A percentile compares a stretch with the other conserved stretches of the same genome.
Evolutionary conservation across 2,797 vertebrate genomes (phyloP).

Genomic region (Alosa sapidissima): DNA sequence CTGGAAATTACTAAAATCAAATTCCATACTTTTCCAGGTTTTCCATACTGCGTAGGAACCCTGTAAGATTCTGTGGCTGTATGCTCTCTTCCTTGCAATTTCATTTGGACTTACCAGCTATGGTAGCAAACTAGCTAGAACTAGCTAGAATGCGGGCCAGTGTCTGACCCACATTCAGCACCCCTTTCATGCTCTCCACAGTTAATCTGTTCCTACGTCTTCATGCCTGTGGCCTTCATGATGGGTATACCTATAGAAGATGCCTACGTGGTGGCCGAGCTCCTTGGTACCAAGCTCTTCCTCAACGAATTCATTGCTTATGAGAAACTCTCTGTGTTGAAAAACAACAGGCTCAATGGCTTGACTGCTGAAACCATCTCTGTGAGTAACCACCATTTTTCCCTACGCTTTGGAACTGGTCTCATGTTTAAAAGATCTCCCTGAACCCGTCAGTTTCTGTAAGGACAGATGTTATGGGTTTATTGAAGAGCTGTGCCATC

Average conservation of each 20-base stretch:
- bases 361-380: constrained; percentile 62
- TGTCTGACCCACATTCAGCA: neutral
- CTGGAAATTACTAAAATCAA: too few relatives aligned
- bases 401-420: too few relatives aligned
- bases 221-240: constrained; percentile 92
- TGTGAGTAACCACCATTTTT: neutral
- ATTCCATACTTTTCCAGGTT: too few relatives aligned
- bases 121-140: too few relatives aligned
- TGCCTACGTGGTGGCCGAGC: constrained; percentile 80
- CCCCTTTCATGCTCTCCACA: constrained; percentile 51
- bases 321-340: constrained; percentile 78
- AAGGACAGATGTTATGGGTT: too few relatives aligned
- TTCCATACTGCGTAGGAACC: too few relatives aligned
- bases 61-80: neutral
- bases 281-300: constrained; percentile 92
- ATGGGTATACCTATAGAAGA: constrained; percentile 89
- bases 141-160: too few relatives aligned
- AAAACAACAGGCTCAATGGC: constrained; percentile 76
- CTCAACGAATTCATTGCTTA: constrained; percentile 96
- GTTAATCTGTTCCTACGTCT: constrained; percentile 92
- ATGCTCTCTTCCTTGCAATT: neutral
- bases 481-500: neutral
- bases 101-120: too few relatives aligned
- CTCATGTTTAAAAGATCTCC: too few relatives aligned
- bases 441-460: too few relatives aligned